phyloP scores from a whole-genome alignment of 64 coral and sea anemone species.

The Pachyseris speciosa region DNA sequence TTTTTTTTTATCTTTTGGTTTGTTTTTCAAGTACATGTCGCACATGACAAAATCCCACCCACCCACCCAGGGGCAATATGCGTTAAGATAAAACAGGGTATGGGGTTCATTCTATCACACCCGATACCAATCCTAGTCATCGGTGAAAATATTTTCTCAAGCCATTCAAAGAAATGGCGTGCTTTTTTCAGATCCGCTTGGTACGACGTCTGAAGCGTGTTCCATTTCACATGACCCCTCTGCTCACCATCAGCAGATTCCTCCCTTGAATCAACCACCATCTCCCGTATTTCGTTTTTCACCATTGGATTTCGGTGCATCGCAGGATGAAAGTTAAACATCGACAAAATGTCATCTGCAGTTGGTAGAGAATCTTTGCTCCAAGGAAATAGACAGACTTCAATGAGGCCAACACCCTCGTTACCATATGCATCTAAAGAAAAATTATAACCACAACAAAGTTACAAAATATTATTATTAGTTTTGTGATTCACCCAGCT shows the following conservation, averaged over 20 bases:
- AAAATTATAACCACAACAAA: background rate
- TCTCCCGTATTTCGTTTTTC: background rate
- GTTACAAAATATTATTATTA: too few relatives aligned
- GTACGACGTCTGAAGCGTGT: background rate
- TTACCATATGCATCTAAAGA: conserved; percentile 7
- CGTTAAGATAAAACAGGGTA: conserved; percentile 54
- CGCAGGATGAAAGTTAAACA: conserved; percentile 60
- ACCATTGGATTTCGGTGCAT: conserved; percentile 27
- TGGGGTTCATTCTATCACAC: conserved; percentile 44
- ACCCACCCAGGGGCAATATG: conserved; percentile 67
- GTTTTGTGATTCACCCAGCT: background rate
- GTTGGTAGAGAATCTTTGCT: conserved; percentile 25
- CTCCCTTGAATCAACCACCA: conserved; percentile 12
- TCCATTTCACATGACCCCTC: background rate
- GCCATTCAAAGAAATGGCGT: conserved; percentile 41
- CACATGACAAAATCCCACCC: conserved; percentile 46
- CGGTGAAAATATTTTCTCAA: conserved; percentile 45
- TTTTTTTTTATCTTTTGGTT: too few relatives aligned
- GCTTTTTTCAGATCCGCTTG: conserved; percentile 2
- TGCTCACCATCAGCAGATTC: background rate
- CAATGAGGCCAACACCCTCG: conserved; percentile 17
- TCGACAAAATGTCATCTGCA: conserved; percentile 45
- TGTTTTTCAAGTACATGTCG: background rate
- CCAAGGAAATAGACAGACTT: conserved; percentile 76
- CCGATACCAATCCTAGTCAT: conserved; percentile 8